A percentile compares a stretch with the other conserved stretches of the same genome.
Conservation (phyloP, 2,888 invertebrate species). For the Bedellia somnulentella region DNA sequence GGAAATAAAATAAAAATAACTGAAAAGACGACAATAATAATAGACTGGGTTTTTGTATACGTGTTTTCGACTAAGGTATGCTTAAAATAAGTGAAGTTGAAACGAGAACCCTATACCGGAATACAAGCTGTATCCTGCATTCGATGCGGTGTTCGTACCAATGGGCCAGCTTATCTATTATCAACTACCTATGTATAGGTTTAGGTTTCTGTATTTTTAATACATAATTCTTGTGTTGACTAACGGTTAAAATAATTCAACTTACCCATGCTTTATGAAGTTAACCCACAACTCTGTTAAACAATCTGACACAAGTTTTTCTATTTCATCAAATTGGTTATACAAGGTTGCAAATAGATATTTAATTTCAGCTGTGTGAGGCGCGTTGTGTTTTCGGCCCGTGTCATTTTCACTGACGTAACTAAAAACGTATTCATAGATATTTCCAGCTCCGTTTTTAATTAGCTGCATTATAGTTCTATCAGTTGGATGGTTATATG, state of each 20-base stretch:
- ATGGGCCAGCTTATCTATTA: no score
- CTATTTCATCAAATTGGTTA: slow-evolving; percentile 17
- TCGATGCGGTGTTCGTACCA: no score
- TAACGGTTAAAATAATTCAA: no score
- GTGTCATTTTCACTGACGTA: not conserved
- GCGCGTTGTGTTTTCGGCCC: slow-evolving; percentile 6
- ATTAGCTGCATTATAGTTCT: not conserved
- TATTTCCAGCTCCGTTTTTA: not conserved
- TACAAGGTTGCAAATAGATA: slow-evolving; percentile 23
- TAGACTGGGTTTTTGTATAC: no score
- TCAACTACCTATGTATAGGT: no score
- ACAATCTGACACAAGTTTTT: slow-evolving; percentile 24
- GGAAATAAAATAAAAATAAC: slow-evolving; percentile 16
- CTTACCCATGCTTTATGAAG: slow-evolving; percentile 46
- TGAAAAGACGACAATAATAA: no score
- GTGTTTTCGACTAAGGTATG: no score
- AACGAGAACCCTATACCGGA: no score
- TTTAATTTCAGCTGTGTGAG: slow-evolving; percentile 30
- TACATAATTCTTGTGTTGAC: no score
- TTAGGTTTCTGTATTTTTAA: no score
- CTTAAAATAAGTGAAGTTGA: no score
- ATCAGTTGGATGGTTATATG: not conserved
- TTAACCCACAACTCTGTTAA: slow-evolving; percentile 38
- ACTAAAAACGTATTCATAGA: not conserved
- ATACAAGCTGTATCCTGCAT: no score